Evolutionary conservation across 2,888 invertebrate genomes (phyloP).

Genomic region (Microctonus brassicae): DNA sequence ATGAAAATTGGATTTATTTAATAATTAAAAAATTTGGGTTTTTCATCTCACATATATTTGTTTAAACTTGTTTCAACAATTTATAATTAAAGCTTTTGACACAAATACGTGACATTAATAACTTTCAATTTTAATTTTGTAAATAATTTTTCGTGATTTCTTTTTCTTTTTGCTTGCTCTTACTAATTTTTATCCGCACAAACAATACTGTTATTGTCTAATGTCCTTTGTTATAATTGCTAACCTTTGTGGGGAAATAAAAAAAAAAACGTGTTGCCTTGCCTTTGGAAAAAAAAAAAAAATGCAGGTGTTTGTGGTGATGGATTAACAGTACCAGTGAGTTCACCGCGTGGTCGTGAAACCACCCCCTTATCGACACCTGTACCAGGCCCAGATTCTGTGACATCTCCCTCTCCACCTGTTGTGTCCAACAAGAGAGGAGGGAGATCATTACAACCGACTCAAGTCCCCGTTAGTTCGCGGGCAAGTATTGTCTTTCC

Average conservation of each 20-base stretch:
- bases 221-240: background rate
- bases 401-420: slow-evolving; percentile 66
- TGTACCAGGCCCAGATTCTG: slow-evolving; percentile 63
- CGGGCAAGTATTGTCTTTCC: slow-evolving; percentile 85
- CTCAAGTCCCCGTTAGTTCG: slow-evolving; percentile 77
- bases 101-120: background rate
- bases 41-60: background rate
- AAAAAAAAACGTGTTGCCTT: slow-evolving; percentile 48
- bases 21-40: background rate
- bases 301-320: slow-evolving; percentile 65
- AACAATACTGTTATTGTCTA: background rate
- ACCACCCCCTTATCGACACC: slow-evolving; percentile 62
- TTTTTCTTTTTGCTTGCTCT: background rate
- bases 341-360: slow-evolving; percentile 64
- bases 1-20: background rate
- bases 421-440: slow-evolving; percentile 57
- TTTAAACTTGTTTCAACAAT: background rate
- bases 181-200: background rate
- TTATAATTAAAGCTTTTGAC: background rate
- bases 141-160: background rate
- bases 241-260: background rate
- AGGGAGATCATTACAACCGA: slow-evolving; percentile 64
- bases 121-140: background rate
- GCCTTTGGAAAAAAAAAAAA: slow-evolving; percentile 52
- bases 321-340: slow-evolving; percentile 66